Percentiles rank a stretch among this genome's conserved stretches.
phyloP scores from a whole-genome alignment of 1,140 invertebrate genomes.

The Orchestia grillus region DNA sequence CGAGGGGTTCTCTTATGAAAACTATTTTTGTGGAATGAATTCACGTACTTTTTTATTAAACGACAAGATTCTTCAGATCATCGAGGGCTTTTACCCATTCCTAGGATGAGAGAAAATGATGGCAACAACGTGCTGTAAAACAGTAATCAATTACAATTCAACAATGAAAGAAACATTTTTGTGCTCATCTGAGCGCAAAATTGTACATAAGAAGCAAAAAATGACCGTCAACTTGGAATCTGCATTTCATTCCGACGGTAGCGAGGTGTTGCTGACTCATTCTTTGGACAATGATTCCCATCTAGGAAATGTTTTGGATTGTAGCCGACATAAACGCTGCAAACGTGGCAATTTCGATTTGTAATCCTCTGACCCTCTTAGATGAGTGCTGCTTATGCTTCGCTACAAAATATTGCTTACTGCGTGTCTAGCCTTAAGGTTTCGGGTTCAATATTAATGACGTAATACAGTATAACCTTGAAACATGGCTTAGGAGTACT shows the following conservation, averaged over 20 bases:
- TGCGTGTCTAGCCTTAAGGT: neutral
- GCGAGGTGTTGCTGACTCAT: conserved; percentile 21
- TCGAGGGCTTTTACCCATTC: neutral
- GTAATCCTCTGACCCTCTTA: neutral
- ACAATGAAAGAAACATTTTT: neutral
- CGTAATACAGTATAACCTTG: neutral
- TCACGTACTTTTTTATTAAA: neutral
- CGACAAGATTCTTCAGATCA: neutral
- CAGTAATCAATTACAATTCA: neutral
- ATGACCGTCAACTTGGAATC: neutral
- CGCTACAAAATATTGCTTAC: neutral
- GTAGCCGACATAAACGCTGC: neutral
- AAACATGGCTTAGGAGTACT: no score
- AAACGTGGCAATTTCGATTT: neutral
- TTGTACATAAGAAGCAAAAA: neutral
- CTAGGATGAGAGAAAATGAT: neutral
- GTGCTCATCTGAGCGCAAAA: neutral
- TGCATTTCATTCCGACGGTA: neutral
- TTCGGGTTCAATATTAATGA: neutral
- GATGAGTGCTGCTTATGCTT: neutral
- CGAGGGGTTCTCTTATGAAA: neutral
- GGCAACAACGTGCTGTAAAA: neutral
- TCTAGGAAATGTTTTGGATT: neutral
- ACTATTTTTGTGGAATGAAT: neutral
- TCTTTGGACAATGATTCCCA: conserved; percentile 9